phyloP scores from a whole-genome alignment of 2,113 vertebrate genomes.

The Melanocharis versteri region DNA sequence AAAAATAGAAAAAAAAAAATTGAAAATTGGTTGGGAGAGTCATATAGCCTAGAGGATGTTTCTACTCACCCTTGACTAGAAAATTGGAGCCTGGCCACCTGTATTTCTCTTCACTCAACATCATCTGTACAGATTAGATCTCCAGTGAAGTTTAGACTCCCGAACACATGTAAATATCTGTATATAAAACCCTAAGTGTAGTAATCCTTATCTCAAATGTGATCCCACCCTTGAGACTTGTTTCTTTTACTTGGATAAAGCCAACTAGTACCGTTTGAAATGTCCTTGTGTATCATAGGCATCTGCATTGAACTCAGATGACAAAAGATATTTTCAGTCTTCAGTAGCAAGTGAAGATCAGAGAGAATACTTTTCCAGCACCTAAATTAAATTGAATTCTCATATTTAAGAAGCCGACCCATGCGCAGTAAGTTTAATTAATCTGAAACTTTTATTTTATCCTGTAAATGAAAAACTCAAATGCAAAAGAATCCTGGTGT shows the following conservation, averaged over 20 bases:
- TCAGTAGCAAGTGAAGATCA: not conserved
- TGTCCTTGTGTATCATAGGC: not conserved
- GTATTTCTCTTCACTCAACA: not conserved
- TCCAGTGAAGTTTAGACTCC: not conserved
- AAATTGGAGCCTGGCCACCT: not conserved
- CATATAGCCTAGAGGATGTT: not conserved
- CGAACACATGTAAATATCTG: not conserved
- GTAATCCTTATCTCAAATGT: not conserved
- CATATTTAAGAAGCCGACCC: not conserved
- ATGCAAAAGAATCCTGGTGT: not conserved
- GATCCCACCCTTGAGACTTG: not conserved
- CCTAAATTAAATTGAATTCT: not conserved
- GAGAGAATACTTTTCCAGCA: not conserved
- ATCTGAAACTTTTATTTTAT: not conserved
- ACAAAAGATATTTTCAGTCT: not conserved
- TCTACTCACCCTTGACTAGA: not conserved
- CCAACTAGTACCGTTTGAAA: not conserved
- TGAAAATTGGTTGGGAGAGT: not conserved
- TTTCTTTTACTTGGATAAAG: not conserved
- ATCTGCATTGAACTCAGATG: not conserved
- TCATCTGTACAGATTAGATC: not conserved
- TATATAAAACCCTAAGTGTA: not conserved
- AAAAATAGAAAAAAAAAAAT: not conserved
- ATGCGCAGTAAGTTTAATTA: not conserved
- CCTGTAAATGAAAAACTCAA: not conserved